These are phyloP conservation scores for Drosophila hawaiiensis DNA, from an alignment of 2,888 invertebrate species.

Conservation along the genomic window DNA sequence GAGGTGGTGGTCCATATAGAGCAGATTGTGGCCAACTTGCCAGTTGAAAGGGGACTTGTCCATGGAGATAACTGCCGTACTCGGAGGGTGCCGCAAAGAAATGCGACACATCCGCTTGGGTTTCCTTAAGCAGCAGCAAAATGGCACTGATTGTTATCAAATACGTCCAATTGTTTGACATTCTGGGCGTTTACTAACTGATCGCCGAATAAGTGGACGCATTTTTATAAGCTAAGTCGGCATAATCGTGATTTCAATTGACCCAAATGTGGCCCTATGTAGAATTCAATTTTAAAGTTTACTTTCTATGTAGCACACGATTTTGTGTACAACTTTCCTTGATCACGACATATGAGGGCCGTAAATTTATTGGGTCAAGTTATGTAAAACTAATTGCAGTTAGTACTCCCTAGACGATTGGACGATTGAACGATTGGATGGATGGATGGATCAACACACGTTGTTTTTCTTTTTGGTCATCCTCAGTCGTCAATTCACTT, in stretches of 20 bases:
- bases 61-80: conserved; percentile 65
- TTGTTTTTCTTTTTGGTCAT: conserved; percentile 9
- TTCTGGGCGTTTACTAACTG: conserved; percentile 58
- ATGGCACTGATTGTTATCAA: conserved; percentile 11
- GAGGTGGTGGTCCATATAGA: conserved; percentile 62
- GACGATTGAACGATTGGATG: not conserved
- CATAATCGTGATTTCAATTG: conserved; percentile 60
- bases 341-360: conserved; percentile 56
- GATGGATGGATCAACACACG: conserved; percentile 25
- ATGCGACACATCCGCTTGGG: conserved; percentile 75
- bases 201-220: conserved; percentile 28
- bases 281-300: conserved; percentile 27
- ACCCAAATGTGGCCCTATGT: conserved; percentile 41
- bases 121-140: not conserved
- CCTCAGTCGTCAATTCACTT: conserved; percentile 38
- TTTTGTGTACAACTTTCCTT: conserved; percentile 75
- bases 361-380: conserved; percentile 60
- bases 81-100: conserved; percentile 71
- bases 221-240: conserved; percentile 63
- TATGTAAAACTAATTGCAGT: conserved; percentile 67
- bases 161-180: conserved; percentile 57
- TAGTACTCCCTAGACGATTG: conserved; percentile 43
- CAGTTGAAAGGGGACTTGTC: conserved; percentile 58
- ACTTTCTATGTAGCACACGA: conserved; percentile 69
- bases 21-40: conserved; percentile 43